Conservation (phyloP, 23 tunicate species). For the Oikopleura albicans region DNA sequence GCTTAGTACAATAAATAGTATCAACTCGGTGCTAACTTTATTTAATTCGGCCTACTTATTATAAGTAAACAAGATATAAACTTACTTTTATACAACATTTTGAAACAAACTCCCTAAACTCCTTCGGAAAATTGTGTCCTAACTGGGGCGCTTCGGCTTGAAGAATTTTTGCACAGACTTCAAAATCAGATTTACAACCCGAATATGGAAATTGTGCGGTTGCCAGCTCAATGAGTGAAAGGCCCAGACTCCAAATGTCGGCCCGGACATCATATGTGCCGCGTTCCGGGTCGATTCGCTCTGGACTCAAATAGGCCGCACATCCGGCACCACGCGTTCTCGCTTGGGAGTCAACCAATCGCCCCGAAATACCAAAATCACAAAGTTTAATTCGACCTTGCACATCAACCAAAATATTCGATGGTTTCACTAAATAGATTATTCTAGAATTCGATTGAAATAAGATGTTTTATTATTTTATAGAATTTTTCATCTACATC, state of each 20-base stretch:
- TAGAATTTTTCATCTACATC: too few relatives aligned
- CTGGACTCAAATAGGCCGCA: constrained; percentile 86
- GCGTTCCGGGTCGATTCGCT: constrained; percentile 70
- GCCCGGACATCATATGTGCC: constrained; percentile 69
- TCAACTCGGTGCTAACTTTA: too few relatives aligned
- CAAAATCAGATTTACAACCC: constrained; percentile 70
- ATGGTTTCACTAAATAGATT: constrained; percentile 39
- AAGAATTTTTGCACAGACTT: constrained; percentile 62
- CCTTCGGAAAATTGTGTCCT: constrained; percentile 32
- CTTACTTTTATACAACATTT: not conserved
- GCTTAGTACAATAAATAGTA: too few relatives aligned
- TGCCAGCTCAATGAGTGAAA: constrained; percentile 66
- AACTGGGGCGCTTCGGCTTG: constrained; percentile 59
- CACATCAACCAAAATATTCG: constrained; percentile 43
- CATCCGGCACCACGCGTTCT: constrained; percentile 79
- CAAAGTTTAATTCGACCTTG: constrained; percentile 45
- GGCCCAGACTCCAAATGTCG: constrained; percentile 84
- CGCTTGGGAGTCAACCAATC: constrained; percentile 72
- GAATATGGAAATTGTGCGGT: constrained; percentile 61
- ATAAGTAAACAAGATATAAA: not conserved
- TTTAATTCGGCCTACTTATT: not conserved
- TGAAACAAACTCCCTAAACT: constrained; percentile 49
- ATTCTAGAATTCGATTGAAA: too few relatives aligned
- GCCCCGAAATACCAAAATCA: constrained; percentile 76
- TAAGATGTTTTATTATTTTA: too few relatives aligned